Evolutionary conservation across 2,888 invertebrate species (phyloP), one percentile per base, ranked within the genome.

Genomic region (Lysandra bellargus): DNA sequence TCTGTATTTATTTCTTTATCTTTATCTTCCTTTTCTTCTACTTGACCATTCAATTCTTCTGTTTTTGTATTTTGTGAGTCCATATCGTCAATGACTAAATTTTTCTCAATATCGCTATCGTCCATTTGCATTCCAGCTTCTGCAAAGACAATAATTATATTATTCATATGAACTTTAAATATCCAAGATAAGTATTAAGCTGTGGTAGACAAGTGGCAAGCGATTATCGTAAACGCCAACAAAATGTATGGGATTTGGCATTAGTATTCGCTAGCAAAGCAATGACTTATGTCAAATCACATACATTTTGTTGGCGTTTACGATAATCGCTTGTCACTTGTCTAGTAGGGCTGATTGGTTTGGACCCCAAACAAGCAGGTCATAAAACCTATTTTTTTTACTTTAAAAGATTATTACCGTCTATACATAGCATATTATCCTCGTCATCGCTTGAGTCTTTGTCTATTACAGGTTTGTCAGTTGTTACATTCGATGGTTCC

Each of bases 371-470:
- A 2, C 33, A 37, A 37, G 33, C 33, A 37, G 33, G 33, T 37
- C 33, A 37, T 37, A 37, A 37, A 37, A 37, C 33, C 33, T 37
- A 37, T 37, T 37, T 37, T 37, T 37, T 37, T 44, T 44, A 49
- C 49, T 49, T 1, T 49, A 49, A 9, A 49, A 30, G 64, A 69
- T 1, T 3, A 30, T 64, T 72, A 86, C 86, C 85, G 49, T 88
- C 89, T 53, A 91, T 91, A 78, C 86, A 82, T 6, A 91, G 81
- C 17, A 81, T 79, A 23, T 82, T 83, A 4, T 84, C 84, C 1
- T 89, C 86, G 14, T 87, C 87, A 4, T 87, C 87, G 33, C 85
- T 84, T 0, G 81, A 80, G 1, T 78, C 53, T 5, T 78, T 76
- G 4, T 80, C 77, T 4, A 40, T 23, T 69, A 77, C 3, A n/a